Conservation (phyloP, 2,113 vertebrate genomes). For the Chionomys nivalis region DNA sequence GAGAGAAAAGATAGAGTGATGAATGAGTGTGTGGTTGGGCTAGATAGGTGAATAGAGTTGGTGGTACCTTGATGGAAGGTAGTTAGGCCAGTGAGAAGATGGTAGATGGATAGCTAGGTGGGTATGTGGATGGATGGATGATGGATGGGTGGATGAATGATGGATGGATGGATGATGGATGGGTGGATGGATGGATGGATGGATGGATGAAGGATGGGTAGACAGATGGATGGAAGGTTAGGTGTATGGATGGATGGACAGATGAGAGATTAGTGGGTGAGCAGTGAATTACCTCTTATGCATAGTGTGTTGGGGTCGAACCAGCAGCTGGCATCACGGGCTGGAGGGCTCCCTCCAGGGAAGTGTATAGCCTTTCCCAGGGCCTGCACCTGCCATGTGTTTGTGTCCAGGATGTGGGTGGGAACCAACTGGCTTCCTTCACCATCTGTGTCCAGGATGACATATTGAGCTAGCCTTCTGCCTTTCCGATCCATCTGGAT, state of each 20-base stretch:
- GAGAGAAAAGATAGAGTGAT: not conserved
- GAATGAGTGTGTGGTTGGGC: too few relatives aligned
- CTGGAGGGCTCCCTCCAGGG: constrained; percentile 86
- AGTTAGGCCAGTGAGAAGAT: too few relatives aligned
- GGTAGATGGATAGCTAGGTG: too few relatives aligned
- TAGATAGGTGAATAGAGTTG: too few relatives aligned
- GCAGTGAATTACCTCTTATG: constrained; percentile 87
- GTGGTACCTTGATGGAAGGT: too few relatives aligned
- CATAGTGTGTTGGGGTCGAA: constrained; percentile 89
- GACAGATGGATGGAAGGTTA: too few relatives aligned
- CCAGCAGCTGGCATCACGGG: constrained; percentile 92
- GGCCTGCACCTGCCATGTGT: constrained; percentile 80
- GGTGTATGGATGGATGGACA: too few relatives aligned
- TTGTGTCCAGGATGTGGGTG: constrained; percentile 88
- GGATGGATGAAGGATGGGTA: too few relatives aligned
- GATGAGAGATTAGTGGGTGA: not conserved
- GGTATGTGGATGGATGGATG: not conserved
- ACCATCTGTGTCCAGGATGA: constrained; percentile 92
- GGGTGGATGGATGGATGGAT: too few relatives aligned
- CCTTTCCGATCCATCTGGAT: constrained; percentile 87
- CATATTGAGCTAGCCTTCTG: constrained; percentile 85
- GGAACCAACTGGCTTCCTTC: constrained; percentile 86
- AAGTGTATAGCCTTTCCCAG: constrained; percentile 88
- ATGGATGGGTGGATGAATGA: too few relatives aligned
- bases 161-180: too few relatives aligned